Base-by-base conservation (phyloP, 2,888 invertebrate genomes). In the Macroteleia sp. region DNA sequence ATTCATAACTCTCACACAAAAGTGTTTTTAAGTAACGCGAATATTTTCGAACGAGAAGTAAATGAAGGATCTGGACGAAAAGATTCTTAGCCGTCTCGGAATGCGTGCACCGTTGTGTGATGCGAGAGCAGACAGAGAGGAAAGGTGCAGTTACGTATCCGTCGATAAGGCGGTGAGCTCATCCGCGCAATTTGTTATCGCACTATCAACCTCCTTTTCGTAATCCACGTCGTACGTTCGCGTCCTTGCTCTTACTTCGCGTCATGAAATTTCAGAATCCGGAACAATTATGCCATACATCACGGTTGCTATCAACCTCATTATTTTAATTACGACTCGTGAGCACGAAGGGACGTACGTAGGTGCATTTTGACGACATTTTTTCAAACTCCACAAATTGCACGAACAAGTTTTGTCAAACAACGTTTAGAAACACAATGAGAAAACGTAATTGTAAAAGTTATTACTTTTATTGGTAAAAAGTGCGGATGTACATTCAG, bases 171-270 rank as follows among this genome's bases (percentile, higher is more conserved):
- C 76, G 70, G 70, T 70, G 70, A 77, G 76, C 66, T 77, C 76
- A 70, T 76, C 76, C 70, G 54, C 54, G 54, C 76, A 77, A 77
- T 77, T 77, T 77, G 76, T 77, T 77, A 77, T 77, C 76, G 70
- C 66, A 54, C 66, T 76, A 76, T 76, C 70, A 70, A 69, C 70
- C 70, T 66, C 57, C 64, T 70, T 70, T 69, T 70, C 57, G 57
- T 76, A 75, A 76, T 76, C 57, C 62, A 56, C 62, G 54, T 62
- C 50, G 69, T 54, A 61, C 57, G 62, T 44, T 42, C 52, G 69
- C 57, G 64, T 76, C 76, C 69, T 70, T 64, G 69, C 76, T 62
- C 76, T 69, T 64, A 57, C 75, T 61, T 56, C 56, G 54, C 41
- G 62, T 67, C 75, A 56, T 67, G 54, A 67, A 67, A 69, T 75